A percentile compares a stretch with the other conserved stretches of the same genome.
Evolutionary conservation across 37 sponge, comb jelly and placozoan species (phyloP).

Genomic region (Crambe crambe): DNA sequence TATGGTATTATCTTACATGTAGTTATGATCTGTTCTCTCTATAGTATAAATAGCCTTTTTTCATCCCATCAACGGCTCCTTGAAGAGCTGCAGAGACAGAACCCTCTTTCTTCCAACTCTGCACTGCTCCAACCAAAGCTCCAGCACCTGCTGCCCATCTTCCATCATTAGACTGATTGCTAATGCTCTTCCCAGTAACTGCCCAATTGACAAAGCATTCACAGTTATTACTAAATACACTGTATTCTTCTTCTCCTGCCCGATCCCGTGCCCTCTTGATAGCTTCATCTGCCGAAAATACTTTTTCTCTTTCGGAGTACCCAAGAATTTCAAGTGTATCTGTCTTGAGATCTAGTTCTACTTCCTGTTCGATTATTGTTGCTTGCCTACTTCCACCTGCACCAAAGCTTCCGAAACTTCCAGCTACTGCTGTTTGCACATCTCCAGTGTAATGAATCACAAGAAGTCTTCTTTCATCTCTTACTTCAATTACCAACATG

Average conservation of each 20-base stretch:
- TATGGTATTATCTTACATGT: too few species aligned
- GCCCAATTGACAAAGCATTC: slow-evolving; percentile 45
- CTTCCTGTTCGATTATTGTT: background rate
- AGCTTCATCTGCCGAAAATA: background rate
- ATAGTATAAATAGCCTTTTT: background rate
- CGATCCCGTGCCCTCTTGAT: background rate
- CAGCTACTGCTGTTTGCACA: background rate
- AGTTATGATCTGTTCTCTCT: slow-evolving; percentile 4
- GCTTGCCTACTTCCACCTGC: background rate
- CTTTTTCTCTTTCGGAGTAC: background rate
- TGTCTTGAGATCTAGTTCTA: background rate
- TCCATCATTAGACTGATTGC: slow-evolving; percentile 10
- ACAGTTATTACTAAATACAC: slow-evolving; percentile 28
- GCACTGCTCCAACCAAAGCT: background rate
- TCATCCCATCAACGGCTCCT: background rate
- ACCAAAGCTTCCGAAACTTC: background rate
- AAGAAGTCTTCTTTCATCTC: background rate
- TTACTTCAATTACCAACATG: slow-evolving; percentile 28
- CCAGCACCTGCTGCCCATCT: background rate
- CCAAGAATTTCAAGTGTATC: background rate
- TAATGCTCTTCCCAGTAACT: background rate
- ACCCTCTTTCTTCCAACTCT: background rate
- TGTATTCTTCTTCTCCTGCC: slow-evolving; percentile 3
- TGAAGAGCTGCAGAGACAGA: background rate
- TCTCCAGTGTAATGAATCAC: slow-evolving; percentile 35